Evolutionary conservation across 2,888 invertebrate genomes (phyloP).

Genomic region (Alloscopus bannaensis): DNA sequence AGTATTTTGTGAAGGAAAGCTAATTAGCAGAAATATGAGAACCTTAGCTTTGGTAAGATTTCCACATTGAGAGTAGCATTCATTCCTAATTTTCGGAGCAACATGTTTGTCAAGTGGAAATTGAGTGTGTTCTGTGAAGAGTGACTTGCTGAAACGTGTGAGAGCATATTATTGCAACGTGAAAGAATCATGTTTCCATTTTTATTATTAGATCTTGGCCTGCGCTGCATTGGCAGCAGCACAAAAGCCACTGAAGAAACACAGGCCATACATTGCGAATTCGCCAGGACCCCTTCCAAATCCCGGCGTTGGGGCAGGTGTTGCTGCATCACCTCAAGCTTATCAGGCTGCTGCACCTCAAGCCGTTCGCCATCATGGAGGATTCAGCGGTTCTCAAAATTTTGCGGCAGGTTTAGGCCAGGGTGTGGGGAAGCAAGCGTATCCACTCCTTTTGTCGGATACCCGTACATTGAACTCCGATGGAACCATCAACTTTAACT

Average conservation of each 20-base stretch:
- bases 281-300: slow-evolving; percentile 34
- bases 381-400: slow-evolving; percentile 3
- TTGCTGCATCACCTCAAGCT: slow-evolving; percentile 25
- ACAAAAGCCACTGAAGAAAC: slow-evolving; percentile 63
- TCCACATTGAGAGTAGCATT: no score
- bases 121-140: background rate
- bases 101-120: background rate
- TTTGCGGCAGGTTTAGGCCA: slow-evolving; percentile 37
- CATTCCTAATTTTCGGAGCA: no score
- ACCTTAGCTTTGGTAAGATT: slow-evolving; percentile 54
- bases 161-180: background rate
- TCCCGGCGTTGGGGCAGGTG: slow-evolving; percentile 33
- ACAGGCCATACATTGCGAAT: slow-evolving; percentile 42
- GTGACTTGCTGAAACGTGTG: background rate
- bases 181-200: background rate
- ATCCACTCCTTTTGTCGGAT: slow-evolving; percentile 78
- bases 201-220: slow-evolving; percentile 54
- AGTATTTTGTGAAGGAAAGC: background rate
- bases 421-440: slow-evolving; percentile 53
- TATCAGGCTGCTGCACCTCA: slow-evolving; percentile 18
- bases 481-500: slow-evolving; percentile 82
- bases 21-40: slow-evolving; percentile 46
- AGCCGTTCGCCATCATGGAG: slow-evolving; percentile 19
- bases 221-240: slow-evolving; percentile 63
- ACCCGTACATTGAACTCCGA: slow-evolving; percentile 82